A percentile compares a stretch with the other conserved stretches of the same genome.
phyloP scores from a whole-genome alignment of 1,140 invertebrate species.

The Anagrus nilaparvatae region DNA sequence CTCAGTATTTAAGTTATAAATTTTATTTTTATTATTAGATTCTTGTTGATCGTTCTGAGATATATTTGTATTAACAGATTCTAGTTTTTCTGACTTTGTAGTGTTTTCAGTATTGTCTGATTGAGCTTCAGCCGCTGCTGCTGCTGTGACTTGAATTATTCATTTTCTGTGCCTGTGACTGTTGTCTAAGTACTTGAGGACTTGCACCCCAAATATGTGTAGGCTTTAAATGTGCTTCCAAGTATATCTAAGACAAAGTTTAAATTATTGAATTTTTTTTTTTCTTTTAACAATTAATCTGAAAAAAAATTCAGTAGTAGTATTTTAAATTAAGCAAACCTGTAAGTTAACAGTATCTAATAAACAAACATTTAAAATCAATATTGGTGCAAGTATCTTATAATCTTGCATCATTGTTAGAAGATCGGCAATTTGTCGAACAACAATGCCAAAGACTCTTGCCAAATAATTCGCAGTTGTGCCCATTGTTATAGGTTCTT shows the following conservation, averaged over 20 bases:
- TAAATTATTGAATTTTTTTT: background rate
- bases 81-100: constrained; percentile 42
- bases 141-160: background rate
- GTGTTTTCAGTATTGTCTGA: constrained; percentile 45
- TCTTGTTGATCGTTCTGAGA: constrained; percentile 15
- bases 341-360: constrained; percentile 60
- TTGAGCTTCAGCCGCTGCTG: background rate
- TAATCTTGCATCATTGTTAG: constrained; percentile 65
- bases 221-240: constrained; percentile 75
- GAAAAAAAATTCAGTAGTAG: constrained; percentile 13
- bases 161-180: constrained; percentile 24
- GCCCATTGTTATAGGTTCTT: constrained; percentile 81
- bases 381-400: constrained; percentile 47
- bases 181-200: constrained; percentile 60
- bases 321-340: too few relatives aligned
- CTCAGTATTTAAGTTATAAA: background rate
- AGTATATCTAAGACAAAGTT: constrained; percentile 54
- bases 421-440: constrained; percentile 83
- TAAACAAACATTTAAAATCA: constrained; percentile 53
- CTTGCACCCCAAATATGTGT: constrained; percentile 77
- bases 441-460: constrained; percentile 82
- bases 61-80: constrained; percentile 10
- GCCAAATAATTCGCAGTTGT: constrained; percentile 85
- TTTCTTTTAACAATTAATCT: too few relatives aligned
- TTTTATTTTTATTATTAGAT: constrained; percentile 10